phyloP scores from a whole-genome alignment of 2,888 invertebrate species.

The Cataglyphis altisquamis region DNA sequence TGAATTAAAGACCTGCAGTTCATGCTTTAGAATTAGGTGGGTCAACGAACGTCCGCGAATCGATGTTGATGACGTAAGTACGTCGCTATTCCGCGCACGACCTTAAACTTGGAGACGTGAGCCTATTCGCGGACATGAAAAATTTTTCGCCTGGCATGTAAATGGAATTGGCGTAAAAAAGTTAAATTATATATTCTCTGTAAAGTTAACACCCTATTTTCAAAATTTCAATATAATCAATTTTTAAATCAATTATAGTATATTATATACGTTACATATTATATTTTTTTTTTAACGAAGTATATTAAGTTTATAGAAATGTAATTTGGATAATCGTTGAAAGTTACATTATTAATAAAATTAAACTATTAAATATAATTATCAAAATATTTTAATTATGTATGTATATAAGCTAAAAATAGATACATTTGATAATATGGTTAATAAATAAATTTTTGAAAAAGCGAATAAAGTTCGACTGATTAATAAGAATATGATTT shows the following conservation, averaged over 20 bases:
- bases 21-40: slow-evolving; percentile 18
- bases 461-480: not conserved
- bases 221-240: not conserved
- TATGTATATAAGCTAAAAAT: not conserved
- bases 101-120: slow-evolving; percentile 48
- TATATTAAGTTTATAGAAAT: not conserved
- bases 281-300: not conserved
- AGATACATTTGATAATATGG: not conserved
- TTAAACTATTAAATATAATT: not conserved
- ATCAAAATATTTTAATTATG: slow-evolving; percentile 4
- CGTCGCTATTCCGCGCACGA: slow-evolving; percentile 16
- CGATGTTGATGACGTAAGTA: slow-evolving; percentile 49
- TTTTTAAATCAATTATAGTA: not conserved
- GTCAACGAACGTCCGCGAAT: slow-evolving; percentile 45
- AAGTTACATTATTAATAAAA: not conserved
- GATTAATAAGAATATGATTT: slow-evolving; percentile 2
- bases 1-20: not conserved
- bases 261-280: not conserved
- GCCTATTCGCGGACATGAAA: not conserved
- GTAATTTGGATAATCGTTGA: not conserved
- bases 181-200: not conserved
- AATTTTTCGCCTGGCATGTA: slow-evolving; percentile 2
- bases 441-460: slow-evolving; percentile 9
- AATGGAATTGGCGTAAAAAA: not conserved
- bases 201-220: not conserved